Percentiles rank a stretch among this genome's conserved stretches.
phyloP scores from a whole-genome alignment of 2,888 invertebrate species.

The Idaea straminata region DNA sequence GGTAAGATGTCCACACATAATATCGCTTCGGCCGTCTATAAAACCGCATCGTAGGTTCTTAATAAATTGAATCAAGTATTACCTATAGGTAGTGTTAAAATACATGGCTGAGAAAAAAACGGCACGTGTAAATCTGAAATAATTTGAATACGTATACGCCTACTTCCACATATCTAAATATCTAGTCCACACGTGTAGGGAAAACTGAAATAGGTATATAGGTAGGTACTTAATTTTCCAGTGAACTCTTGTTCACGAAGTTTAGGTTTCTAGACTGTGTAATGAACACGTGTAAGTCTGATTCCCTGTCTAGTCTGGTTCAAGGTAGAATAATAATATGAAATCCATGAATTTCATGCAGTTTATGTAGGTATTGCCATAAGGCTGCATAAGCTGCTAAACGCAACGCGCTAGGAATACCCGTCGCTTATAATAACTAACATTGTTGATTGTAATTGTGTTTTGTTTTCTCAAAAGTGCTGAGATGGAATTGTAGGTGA shows the following conservation, averaged over 20 bases:
- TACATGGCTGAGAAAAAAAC: not conserved
- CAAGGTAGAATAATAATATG: not conserved
- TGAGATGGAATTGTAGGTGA: too few species aligned
- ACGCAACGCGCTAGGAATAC: too few species aligned
- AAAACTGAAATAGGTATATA: not conserved
- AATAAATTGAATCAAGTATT: too few species aligned
- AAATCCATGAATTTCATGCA: too few species aligned
- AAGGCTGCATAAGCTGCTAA: too few species aligned
- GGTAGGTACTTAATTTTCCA: not conserved
- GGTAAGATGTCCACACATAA: too few species aligned
- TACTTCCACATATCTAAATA: not conserved
- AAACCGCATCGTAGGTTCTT: too few species aligned
- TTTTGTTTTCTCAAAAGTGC: too few species aligned
- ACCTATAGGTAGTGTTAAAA: not conserved
- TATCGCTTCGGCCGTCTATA: too few species aligned
- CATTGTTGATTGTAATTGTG: too few species aligned
- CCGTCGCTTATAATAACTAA: too few species aligned
- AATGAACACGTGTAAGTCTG: not conserved
- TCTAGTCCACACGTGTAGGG: not conserved
- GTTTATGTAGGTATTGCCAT: too few species aligned
- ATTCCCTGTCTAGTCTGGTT: not conserved
- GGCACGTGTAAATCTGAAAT: not conserved
- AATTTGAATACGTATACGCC: not conserved
- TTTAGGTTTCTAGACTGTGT: not conserved
- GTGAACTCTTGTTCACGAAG: not conserved